phyloP scores from a whole-genome alignment of 2,797 vertebrate species.

The Clarias laeviceps region DNA sequence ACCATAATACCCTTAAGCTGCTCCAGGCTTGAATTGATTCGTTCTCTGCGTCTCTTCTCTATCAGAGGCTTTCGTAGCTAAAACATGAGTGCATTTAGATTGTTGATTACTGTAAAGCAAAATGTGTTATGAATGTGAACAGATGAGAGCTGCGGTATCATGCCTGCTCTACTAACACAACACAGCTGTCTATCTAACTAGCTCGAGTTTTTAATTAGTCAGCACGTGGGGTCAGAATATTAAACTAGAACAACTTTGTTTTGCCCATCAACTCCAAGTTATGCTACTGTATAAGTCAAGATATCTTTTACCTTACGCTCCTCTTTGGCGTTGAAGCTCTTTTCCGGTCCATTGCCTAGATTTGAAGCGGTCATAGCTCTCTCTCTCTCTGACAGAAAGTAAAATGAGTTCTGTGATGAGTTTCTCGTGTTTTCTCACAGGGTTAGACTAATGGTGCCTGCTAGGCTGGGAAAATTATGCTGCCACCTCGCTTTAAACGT shows the following conservation, averaged over 20 bases:
- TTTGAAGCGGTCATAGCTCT: constrained; percentile 63
- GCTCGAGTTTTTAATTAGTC: not conserved
- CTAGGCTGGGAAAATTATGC: constrained; percentile 20
- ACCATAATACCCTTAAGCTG: constrained; percentile 70
- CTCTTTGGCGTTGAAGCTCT: constrained; percentile 64
- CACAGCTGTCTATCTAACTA: not conserved
- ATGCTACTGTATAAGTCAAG: not conserved
- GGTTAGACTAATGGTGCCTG: constrained; percentile 14
- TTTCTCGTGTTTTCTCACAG: constrained; percentile 16
- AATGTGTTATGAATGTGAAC: not conserved
- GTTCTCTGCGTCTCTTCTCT: constrained; percentile 65
- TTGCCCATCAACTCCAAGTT: not conserved
- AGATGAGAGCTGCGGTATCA: not conserved
- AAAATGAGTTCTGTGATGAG: not conserved
- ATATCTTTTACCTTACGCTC: constrained; percentile 63
- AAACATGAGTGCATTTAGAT: constrained; percentile 6
- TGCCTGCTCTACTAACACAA: not conserved
- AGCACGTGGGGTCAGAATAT: not conserved
- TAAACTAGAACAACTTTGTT: not conserved
- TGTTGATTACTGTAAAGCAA: not conserved
- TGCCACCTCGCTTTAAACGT: constrained; percentile 54
- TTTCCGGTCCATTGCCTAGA: constrained; percentile 57
- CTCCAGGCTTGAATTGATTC: constrained; percentile 67
- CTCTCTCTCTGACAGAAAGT: not conserved
- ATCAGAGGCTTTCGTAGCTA: constrained; percentile 67